These are phyloP conservation scores for Portevinia maculata DNA, from an alignment of 2,888 invertebrate species.

Conservation along the genomic window DNA sequence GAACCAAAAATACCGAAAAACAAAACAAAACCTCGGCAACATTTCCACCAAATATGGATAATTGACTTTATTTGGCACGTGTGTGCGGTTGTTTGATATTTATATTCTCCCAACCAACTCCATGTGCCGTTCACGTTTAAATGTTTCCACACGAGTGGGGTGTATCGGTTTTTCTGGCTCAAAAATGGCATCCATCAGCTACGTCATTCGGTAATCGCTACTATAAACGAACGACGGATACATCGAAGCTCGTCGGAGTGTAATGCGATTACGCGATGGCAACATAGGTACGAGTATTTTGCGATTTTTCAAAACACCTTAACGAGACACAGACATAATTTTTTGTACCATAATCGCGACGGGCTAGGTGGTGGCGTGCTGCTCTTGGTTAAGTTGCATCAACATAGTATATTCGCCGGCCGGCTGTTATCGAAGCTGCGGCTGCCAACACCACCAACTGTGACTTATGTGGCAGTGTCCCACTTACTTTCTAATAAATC, in stretches of 20 bases:
- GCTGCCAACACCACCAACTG: constrained; percentile 13
- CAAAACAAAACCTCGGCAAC: constrained; percentile 3
- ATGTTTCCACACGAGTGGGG: constrained; percentile 19
- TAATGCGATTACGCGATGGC: constrained; percentile 46
- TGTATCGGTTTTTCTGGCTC: constrained; percentile 12
- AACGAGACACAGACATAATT: constrained; percentile 10
- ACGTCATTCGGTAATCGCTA: constrained; percentile 31
- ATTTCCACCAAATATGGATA: constrained; percentile 49
- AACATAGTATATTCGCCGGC: constrained; percentile 10
- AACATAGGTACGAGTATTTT: constrained; percentile 41
- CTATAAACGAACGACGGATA: too few relatives aligned
- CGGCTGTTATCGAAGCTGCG: neutral
- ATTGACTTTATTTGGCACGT: constrained; percentile 68
- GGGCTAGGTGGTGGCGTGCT: neutral
- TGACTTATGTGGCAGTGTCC: constrained; percentile 50
- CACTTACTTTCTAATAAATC: constrained; percentile 50
- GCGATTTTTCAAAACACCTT: constrained; percentile 42
- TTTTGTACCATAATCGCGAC: constrained; percentile 1
- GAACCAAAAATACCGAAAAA: neutral
- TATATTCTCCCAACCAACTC: constrained; percentile 11
- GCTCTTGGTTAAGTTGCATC: constrained; percentile 19
- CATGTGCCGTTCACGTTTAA: constrained; percentile 24
- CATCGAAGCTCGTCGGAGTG: constrained; percentile 42
- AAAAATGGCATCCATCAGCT: constrained; percentile 18
- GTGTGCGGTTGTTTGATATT: constrained; percentile 31